A percentile compares a stretch with the other conserved stretches of the same genome.
phyloP scores from a whole-genome alignment of 2,888 invertebrate species.

The Spialia ferax region DNA sequence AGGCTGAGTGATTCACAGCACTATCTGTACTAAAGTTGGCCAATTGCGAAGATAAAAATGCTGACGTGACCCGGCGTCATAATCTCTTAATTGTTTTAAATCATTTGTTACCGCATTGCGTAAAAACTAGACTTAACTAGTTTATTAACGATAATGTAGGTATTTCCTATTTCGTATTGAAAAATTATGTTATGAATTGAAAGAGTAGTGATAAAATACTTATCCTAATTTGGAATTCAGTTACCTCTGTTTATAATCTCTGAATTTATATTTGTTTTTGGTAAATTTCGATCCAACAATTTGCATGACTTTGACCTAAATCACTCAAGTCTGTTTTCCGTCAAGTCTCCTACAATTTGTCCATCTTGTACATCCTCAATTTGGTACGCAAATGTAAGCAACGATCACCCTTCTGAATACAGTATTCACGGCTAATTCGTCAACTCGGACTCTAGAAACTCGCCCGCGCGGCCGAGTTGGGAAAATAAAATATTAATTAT shows the following conservation, averaged over 20 bases:
- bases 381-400: constrained; percentile 5
- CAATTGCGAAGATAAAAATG: constrained; percentile 16
- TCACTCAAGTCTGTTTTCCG: constrained; percentile 24
- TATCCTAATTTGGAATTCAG: too few relatives aligned
- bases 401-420: background rate
- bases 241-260: too few relatives aligned
- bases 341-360: constrained; percentile 23
- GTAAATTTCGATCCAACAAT: background rate
- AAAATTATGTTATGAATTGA: too few relatives aligned
- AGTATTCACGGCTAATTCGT: background rate
- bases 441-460: constrained; percentile 5
- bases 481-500: constrained; percentile 10
- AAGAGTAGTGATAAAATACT: too few relatives aligned
- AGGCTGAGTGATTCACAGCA: constrained; percentile 26
- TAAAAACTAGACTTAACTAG: background rate
- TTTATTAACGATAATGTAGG: background rate
- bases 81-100: constrained; percentile 25
- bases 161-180: background rate
- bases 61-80: constrained; percentile 6
- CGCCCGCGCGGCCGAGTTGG: constrained; percentile 6
- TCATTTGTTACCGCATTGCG: constrained; percentile 21
- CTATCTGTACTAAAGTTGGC: constrained; percentile 17
- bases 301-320: constrained; percentile 23
- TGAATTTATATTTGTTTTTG: background rate
- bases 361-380: constrained; percentile 27